These are phyloP conservation scores for Diabrotica virgifera DNA, from an alignment of 1,140 invertebrate species.

Conservation along the genomic window DNA sequence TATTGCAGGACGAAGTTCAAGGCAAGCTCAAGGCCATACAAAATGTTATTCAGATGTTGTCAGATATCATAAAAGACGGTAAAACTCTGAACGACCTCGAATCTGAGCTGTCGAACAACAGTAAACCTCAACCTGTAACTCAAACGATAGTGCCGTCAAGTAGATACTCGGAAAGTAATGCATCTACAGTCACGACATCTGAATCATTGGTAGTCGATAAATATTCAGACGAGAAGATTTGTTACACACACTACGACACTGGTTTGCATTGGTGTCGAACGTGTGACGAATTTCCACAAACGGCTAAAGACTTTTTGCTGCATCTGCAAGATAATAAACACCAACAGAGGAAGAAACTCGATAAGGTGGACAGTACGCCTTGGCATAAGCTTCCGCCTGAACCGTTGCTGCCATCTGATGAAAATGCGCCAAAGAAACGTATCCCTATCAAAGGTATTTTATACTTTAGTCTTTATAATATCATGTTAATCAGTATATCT, in stretches of 20 bases:
- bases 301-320: conserved; percentile 78
- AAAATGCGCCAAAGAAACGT: conserved; percentile 69
- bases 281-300: conserved; percentile 81
- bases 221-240: not conserved
- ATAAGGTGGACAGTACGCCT: conserved; percentile 64
- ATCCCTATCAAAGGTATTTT: conserved; percentile 72
- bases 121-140: not conserved
- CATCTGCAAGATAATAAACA: conserved; percentile 78
- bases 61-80: conserved; percentile 67
- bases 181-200: not conserved
- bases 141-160: not conserved
- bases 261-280: conserved; percentile 85
- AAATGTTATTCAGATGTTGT: conserved; percentile 81
- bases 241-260: conserved; percentile 79
- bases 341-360: conserved; percentile 61
- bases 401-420: conserved; percentile 63
- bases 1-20: conserved; percentile 71
- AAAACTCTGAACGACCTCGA: conserved; percentile 35
- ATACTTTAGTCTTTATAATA: not conserved
- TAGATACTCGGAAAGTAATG: not conserved
- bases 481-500: too few relatives aligned
- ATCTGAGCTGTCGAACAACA: conserved; percentile 5
- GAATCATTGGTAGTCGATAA: not conserved
- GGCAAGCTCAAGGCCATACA: conserved; percentile 78
- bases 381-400: conserved; percentile 66